phyloP scores from a whole-genome alignment of 2,888 invertebrate genomes.

The Aquatica leii region DNA sequence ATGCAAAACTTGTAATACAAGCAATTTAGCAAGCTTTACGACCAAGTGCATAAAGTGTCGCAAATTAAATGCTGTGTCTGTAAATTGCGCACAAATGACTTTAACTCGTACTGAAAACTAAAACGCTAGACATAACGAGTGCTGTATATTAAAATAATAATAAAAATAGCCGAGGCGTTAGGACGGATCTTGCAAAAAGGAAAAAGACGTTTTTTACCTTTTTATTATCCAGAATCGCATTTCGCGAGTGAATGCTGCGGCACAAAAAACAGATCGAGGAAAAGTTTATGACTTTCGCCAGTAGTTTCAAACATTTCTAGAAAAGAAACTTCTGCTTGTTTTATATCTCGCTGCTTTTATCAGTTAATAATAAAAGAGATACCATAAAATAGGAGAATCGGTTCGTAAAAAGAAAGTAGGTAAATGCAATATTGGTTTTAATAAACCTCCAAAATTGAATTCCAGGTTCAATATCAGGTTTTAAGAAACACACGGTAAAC shows the following conservation, averaged over 20 bases:
- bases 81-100: slow-evolving; percentile 13
- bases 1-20: not conserved
- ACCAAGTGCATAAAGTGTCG: slow-evolving; percentile 12
- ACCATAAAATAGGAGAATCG: slow-evolving; percentile 14
- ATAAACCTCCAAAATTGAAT: slow-evolving; percentile 2
- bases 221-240: slow-evolving; percentile 39
- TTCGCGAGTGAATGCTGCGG: slow-evolving; percentile 38
- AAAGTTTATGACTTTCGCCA: slow-evolving; percentile 38
- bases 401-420: slow-evolving; percentile 11
- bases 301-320: slow-evolving; percentile 36
- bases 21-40: slow-evolving; percentile 11
- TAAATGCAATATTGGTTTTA: slow-evolving; percentile 5
- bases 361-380: slow-evolving; percentile 24
- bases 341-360: slow-evolving; percentile 22
- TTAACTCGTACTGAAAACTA: slow-evolving; percentile 19
- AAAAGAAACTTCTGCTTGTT: slow-evolving; percentile 21
- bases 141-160: slow-evolving; percentile 35
- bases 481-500: not conserved
- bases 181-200: slow-evolving; percentile 34
- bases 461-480: not conserved
- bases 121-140: slow-evolving; percentile 18
- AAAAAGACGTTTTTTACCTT: slow-evolving; percentile 35
- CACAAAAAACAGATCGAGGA: slow-evolving; percentile 37
- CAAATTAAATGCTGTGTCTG: slow-evolving; percentile 15
- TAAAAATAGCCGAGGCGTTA: slow-evolving; percentile 33